Base-by-base conservation (phyloP, 2,888 invertebrate genomes). In the Thera obeliscata region DNA sequence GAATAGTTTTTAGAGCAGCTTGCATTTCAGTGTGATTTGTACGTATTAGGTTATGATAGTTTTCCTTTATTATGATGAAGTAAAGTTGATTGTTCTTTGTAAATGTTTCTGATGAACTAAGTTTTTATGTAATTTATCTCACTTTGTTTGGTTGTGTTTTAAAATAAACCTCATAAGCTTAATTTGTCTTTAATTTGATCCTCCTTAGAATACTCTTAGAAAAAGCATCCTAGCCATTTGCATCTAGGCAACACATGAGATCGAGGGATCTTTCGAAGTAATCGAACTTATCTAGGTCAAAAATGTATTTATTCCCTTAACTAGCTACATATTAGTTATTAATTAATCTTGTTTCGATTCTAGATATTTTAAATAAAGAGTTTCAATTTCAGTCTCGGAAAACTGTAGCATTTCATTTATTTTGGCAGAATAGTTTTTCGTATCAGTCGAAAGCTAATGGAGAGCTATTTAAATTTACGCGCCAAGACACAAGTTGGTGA, bases 71-170 rank as follows among this genome's bases (percentile, higher is more conserved):
- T 3, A 49, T 4, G 12, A 63, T 57, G 50, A 54, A 55, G 43
- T 52, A 43, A 46, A 58, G 43, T 50, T 60, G 35, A 60, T 56
- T 61, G 52, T 56, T 61, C 36, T 46, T 63, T 54, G 46, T 49
- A 54, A 61, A 46, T 58, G 56, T 62, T 22, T 11, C 35, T 43
- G 5, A 65, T 65, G 58, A 69, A 62, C 48, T 61, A 22, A 33
- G 33, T 41, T 52, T 67, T 57, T 67, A 38, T 61, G 43, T 68
- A 41, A 67, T 60, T 58, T 69, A 56, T 64, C 41, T 57, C 38
- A 49, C 9, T 9, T 66, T 61, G 50, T 69, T 64, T 54, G 64
- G 60, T 68, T 68, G 67, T 68, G 64, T 57, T 57, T 61, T 38
- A 56, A 35, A 41, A 59, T 55, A 55, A 48, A 65, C 33, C 3